Evolutionary conservation across 2,113 vertebrate genomes (phyloP).

Genomic region (Amphilophus citrinellus): DNA sequence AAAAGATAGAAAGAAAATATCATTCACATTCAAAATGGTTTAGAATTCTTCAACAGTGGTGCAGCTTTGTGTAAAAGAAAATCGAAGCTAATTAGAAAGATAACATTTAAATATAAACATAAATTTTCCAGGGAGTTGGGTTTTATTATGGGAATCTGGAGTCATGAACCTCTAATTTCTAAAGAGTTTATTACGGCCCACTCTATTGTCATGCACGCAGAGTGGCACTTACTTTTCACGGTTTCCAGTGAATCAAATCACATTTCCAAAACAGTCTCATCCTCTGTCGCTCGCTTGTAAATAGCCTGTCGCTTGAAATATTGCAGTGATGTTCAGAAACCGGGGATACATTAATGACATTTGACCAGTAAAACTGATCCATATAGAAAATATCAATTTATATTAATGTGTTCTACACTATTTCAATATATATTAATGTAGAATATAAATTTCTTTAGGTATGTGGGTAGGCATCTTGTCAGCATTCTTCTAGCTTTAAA

Average conservation of each 20-base stretch:
- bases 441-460: constrained; percentile 66
- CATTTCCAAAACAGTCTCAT: neutral
- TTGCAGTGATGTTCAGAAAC: constrained; percentile 49
- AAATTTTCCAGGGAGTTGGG: neutral
- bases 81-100: neutral
- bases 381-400: constrained; percentile 74
- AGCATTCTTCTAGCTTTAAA: constrained; percentile 62
- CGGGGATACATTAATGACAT: constrained; percentile 53
- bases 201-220: neutral
- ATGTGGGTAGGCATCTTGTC: constrained; percentile 63
- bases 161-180: neutral
- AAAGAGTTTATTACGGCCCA: neutral
- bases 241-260: neutral
- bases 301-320: constrained; percentile 22
- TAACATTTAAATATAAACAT: neutral
- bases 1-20: neutral
- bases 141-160: neutral
- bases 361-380: constrained; percentile 69
- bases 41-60: neutral
- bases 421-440: constrained; percentile 81
- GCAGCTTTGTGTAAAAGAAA: neutral
- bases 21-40: neutral
- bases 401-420: constrained; percentile 76
- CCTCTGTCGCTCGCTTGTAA: neutral
- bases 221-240: neutral